Conservation (phyloP, 2,888 invertebrate genomes). For the Phania funesta region DNA sequence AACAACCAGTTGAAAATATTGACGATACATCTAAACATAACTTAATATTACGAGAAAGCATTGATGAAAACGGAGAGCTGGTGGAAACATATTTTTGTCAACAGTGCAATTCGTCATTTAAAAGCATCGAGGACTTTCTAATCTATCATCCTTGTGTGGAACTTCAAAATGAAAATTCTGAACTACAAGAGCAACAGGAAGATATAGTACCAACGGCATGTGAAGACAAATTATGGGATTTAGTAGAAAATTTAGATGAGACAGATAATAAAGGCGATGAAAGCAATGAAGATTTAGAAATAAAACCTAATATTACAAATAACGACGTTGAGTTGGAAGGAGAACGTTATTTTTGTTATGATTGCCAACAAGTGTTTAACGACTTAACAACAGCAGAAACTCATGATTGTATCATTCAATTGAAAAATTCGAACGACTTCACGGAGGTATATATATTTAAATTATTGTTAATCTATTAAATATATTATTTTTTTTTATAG, state of each 20-base stretch:
- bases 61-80: constrained; percentile 49
- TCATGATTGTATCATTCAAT: constrained; percentile 68
- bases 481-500: constrained; percentile 21
- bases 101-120: constrained; percentile 57
- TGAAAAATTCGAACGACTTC: not conserved
- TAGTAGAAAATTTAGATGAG: constrained; percentile 52
- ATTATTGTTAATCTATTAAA: not conserved
- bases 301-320: constrained; percentile 1
- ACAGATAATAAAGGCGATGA: not conserved
- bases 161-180: constrained; percentile 29
- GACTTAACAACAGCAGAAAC: constrained; percentile 73
- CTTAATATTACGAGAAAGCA: constrained; percentile 50
- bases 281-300: constrained; percentile 13
- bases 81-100: constrained; percentile 60
- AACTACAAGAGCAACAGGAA: not conserved
- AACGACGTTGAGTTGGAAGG: constrained; percentile 3
- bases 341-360: constrained; percentile 74
- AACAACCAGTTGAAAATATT: not conserved
- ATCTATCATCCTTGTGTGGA: constrained; percentile 35
- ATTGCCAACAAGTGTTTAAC: constrained; percentile 74
- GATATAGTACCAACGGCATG: not conserved
- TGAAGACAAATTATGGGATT: constrained; percentile 50
- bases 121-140: constrained; percentile 63
- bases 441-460: constrained; percentile 1
- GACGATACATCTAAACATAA: constrained; percentile 44